Evolutionary conservation across 2,113 vertebrate species (phyloP), one percentile per base, ranked within the genome.

Genomic region (Aldabrachelys gigantea): DNA sequence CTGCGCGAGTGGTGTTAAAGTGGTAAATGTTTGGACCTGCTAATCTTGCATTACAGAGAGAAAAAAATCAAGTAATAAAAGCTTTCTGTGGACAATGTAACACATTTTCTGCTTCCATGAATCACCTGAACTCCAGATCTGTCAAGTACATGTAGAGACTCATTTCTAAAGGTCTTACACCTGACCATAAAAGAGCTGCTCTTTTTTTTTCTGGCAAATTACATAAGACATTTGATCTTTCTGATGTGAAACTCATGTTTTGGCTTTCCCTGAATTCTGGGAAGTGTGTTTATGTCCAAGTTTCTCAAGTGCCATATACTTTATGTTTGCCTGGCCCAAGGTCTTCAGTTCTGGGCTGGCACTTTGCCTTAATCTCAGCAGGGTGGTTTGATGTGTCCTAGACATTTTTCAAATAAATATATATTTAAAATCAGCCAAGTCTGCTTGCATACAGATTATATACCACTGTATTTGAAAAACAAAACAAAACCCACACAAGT

Each of bases 221-320:
- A 89, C 69, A 52, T 85, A 84, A 92, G 29, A 85, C 3, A 10
- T 80, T 89, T 91, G 80, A 94, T 89, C 53, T 87, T 88, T 87
- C 14, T 82, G 56, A 84, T 59, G 21, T 75, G n/a, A 95, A 92
- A 4, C 2, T 21, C 19, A 75, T 82, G 44, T 54, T n/a, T 10
- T 90, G 24, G 13, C 53, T 87, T 21, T 69, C 82, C 82, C 4
- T 2, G 19, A 86, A 78, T 35, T 29, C 25, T 93, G 56, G 25
- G 75, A 94, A 53, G 8, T 22, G 4, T 91, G 69, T 83, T 97
- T 91, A 65, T 83, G 83, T 14, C 3, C 29, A 56, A 76, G 76
- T 86, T 93, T 82, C 22, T 86, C 44, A 22, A 10, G 50, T 76
- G 94, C 54, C 62, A 91, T 79, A 82, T 83, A n/a, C 35, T 94